Conservation (phyloP, 2,113 vertebrate species). For the Pygoscelis adeliae region DNA sequence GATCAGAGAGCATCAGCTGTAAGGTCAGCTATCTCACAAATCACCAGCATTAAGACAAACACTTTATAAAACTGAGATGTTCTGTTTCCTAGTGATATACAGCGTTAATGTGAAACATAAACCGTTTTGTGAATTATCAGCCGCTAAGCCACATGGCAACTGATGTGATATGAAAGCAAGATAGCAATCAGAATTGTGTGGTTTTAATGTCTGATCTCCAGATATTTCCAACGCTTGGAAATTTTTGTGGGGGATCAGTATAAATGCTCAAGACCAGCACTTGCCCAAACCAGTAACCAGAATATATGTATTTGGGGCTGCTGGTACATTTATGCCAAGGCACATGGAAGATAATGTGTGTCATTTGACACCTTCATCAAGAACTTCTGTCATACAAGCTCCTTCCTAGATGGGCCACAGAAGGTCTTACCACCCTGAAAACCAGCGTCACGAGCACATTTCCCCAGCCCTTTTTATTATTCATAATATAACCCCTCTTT, state of each 20-base stretch:
- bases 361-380: not conserved
- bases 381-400: not conserved
- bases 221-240: not conserved
- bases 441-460: not conserved
- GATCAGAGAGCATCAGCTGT: not conserved
- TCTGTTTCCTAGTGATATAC: constrained; percentile 11
- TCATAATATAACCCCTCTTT: not conserved
- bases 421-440: not conserved
- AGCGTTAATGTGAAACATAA: not conserved
- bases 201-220: not conserved
- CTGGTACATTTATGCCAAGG: not conserved
- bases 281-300: not conserved
- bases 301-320: not conserved
- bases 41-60: not conserved
- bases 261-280: not conserved
- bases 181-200: not conserved
- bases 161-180: not conserved
- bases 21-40: not conserved
- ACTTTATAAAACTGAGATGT: not conserved
- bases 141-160: not conserved
- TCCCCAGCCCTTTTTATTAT: not conserved
- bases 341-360: not conserved
- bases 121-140: constrained; percentile 4
- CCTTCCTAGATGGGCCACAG: not conserved
- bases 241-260: not conserved